phyloP scores from a whole-genome alignment of 2,113 vertebrate genomes.

The Myrmecobius fasciatus region DNA sequence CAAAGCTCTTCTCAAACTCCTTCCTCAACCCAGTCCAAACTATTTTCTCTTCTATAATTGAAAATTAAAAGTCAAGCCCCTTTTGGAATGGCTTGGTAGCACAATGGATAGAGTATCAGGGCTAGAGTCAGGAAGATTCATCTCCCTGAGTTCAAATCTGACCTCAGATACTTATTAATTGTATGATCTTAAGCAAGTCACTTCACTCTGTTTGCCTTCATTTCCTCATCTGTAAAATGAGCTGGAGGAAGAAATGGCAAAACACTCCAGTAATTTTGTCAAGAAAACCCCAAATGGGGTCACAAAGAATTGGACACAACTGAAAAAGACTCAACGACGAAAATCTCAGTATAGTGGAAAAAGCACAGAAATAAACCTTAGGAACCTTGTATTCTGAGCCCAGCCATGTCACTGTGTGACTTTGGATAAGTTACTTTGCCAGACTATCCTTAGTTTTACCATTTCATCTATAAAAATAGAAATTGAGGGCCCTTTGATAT shows the following conservation, averaged over 20 bases:
- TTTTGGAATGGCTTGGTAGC: neutral
- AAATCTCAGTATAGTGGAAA: neutral
- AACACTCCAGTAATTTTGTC: neutral
- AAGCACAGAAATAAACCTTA: neutral
- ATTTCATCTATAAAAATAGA: neutral
- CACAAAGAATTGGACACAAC: neutral
- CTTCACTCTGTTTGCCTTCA: neutral
- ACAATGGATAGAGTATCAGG: neutral
- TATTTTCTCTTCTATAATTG: neutral
- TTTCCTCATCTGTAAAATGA: neutral
- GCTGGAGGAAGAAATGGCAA: neutral
- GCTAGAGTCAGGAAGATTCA: neutral
- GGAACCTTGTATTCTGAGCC: neutral
- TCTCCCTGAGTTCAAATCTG: neutral
- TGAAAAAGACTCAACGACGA: neutral
- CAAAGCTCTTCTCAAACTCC: neutral
- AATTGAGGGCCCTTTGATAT: neutral
- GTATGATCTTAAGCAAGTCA: neutral
- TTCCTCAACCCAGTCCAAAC: neutral
- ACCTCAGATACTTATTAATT: neutral
- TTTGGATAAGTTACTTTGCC: neutral
- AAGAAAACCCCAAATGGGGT: neutral
- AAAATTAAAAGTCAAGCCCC: neutral
- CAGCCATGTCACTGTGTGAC: neutral
- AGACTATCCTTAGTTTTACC: neutral